phyloP scores from a whole-genome alignment of 2,113 vertebrate species.

The Microtus richardsoni region DNA sequence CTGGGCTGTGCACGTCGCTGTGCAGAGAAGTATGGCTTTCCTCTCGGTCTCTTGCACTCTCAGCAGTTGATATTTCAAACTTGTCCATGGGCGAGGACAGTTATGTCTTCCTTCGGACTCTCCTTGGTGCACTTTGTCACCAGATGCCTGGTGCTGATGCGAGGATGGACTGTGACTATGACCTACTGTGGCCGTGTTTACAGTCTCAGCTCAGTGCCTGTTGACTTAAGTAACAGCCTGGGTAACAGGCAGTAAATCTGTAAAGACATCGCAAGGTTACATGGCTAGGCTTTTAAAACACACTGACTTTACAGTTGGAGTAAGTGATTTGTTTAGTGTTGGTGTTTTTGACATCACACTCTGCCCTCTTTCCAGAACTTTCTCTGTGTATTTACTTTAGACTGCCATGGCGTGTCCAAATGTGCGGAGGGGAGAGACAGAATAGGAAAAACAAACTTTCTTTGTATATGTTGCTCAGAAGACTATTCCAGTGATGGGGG shows the following conservation, averaged over 20 bases:
- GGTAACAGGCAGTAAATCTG: constrained; percentile 24
- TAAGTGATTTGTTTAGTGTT: constrained; percentile 7
- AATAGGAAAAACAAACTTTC: background rate
- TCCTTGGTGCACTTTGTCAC: background rate
- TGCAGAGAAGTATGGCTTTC: background rate
- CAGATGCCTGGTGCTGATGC: background rate
- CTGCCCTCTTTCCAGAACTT: background rate
- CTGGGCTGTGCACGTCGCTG: background rate
- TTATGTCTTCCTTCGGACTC: constrained; percentile 20
- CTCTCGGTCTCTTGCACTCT: background rate
- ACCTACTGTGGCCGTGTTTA: background rate
- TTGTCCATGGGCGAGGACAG: background rate
- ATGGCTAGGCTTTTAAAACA: background rate
- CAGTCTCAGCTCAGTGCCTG: background rate
- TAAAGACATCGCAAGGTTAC: background rate
- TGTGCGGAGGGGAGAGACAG: background rate
- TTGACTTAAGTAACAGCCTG: background rate
- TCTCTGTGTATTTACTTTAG: constrained; percentile 23
- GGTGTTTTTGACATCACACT: constrained; percentile 20
- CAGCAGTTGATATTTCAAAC: constrained; percentile 27
- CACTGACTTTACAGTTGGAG: background rate
- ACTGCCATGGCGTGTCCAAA: background rate
- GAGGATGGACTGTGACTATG: background rate
- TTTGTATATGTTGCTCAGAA: constrained; percentile 27
- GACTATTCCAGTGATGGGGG: background rate